phyloP scores from a whole-genome alignment of 1,140 invertebrate genomes.

The Caenorhabditis brenneri region DNA sequence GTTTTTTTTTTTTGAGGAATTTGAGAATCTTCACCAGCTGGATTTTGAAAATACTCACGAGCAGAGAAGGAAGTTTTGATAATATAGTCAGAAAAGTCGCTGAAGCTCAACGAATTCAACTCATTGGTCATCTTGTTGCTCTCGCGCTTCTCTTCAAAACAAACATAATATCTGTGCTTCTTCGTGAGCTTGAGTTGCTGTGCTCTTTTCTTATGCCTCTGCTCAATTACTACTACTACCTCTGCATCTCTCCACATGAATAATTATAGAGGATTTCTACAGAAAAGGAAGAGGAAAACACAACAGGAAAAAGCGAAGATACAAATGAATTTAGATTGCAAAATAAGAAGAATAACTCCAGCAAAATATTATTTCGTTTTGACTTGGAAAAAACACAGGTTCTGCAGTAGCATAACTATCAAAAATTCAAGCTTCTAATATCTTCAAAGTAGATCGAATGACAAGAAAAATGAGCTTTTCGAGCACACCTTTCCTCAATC shows the following conservation, averaged over 20 bases:
- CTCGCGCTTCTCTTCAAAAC: neutral
- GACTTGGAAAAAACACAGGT: neutral
- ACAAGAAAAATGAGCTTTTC: constrained; percentile 5
- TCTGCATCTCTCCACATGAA: constrained; percentile 16
- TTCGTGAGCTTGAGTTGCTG: neutral
- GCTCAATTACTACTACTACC: constrained; percentile 14
- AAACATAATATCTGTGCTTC: neutral
- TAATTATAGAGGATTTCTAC: neutral
- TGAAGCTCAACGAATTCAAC: neutral
- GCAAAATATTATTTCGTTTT: too few relatives aligned
- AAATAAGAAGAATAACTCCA: neutral
- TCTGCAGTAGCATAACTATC: neutral
- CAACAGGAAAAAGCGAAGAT: neutral
- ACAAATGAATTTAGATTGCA: too few relatives aligned
- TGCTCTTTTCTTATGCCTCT: neutral
- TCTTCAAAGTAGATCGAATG: neutral
- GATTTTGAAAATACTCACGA: too few relatives aligned
- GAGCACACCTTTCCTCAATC: neutral
- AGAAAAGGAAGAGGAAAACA: neutral
- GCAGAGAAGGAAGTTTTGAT: too few relatives aligned
- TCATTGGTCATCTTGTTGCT: neutral
- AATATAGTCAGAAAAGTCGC: neutral
- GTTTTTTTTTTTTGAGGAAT: too few relatives aligned
- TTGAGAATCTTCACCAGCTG: too few relatives aligned
- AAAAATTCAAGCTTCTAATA: neutral